Base-by-base conservation (phyloP, 2,797 vertebrate species). In the Enteromius thamalakanensis region DNA sequence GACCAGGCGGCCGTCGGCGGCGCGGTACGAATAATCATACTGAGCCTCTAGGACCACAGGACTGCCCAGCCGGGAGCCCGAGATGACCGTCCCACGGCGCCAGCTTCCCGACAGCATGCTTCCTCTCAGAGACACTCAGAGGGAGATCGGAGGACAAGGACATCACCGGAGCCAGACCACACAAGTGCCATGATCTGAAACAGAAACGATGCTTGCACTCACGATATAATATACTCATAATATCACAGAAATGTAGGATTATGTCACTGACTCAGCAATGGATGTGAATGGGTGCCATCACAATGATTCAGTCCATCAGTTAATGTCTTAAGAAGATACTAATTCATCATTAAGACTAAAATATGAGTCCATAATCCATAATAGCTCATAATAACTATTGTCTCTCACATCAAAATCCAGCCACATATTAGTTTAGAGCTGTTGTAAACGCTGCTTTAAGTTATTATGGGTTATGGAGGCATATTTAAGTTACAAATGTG, bases 21-120 rank as follows among this genome's bases (percentile, higher is more conserved):
- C 94, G 0, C 93, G 91, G 85, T 97, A 98, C 62, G 91, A 91
- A 87, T 97, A 98, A 90, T 95, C 94, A 58, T 96, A 96, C 89
- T 96, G 96, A 47, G 95, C 95, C 64, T 94, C 94, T 6, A 98
- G 94, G 79, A 95, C 90, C 85, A 96, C 93, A 0, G 92, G 91
- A 0, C 79, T 93, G 1, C 89, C 92, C 47, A 92, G 89, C 34
- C 93, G 91, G 1, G 92, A 89, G 81, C 17, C 88, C 1, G 92
- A 89, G 23, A 42, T 32, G 37, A 58, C 6, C 37, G 72, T 60
- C 37, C 80, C 90, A 79, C 94, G 92, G 58, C 94, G 93, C 95
- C 95, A 95, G 45, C 90, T 86, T 67, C 95, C 93, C 0, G 95
- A 93, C 86, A 96, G 92, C 96, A 98, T 97, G 90, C 75, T 21